Evolutionary conservation across 2,797 vertebrate genomes (phyloP).

Genomic region (Siniperca undulata): DNA sequence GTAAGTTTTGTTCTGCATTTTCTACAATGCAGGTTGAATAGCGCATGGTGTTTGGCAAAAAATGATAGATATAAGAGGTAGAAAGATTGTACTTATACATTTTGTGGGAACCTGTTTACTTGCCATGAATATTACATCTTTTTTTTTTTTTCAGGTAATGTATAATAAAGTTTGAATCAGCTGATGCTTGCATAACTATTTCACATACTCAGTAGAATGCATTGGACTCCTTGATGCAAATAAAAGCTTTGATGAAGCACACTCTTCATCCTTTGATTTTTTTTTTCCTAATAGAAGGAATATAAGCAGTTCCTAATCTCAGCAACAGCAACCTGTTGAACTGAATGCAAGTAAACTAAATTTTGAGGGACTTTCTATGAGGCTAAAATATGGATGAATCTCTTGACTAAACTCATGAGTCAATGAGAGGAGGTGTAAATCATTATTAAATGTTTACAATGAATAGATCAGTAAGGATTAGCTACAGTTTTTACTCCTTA

Average conservation of each 20-base stretch:
- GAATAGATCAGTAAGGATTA: slow-evolving; percentile 16
- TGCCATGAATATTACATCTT: slow-evolving; percentile 41
- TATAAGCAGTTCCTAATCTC: not conserved
- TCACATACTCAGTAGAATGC: slow-evolving; percentile 35
- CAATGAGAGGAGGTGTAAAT: not conserved
- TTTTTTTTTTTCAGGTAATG: slow-evolving; percentile 36
- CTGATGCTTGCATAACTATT: slow-evolving; percentile 51
- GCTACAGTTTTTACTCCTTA: slow-evolving; percentile 1
- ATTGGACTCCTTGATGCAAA: slow-evolving; percentile 63
- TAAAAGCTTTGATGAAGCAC: slow-evolving; percentile 64
- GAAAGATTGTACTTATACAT: slow-evolving; percentile 46
- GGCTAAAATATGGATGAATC: not conserved
- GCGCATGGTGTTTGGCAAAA: slow-evolving; percentile 69
- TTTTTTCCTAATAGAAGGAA: not conserved
- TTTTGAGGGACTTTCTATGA: not conserved
- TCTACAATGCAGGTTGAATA: slow-evolving; percentile 41
- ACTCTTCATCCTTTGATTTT: not conserved
- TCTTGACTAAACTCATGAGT: not conserved
- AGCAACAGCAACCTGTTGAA: slow-evolving; percentile 16
- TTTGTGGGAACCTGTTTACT: slow-evolving; percentile 58
- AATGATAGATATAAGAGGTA: slow-evolving; percentile 20
- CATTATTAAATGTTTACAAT: slow-evolving; percentile 8
- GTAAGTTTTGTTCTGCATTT: slow-evolving; percentile 31
- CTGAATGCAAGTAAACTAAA: not conserved
- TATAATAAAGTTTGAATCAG: slow-evolving; percentile 19